Conservation (phyloP, 2,113 vertebrate species). For the Phylloscopus trochilus region DNA sequence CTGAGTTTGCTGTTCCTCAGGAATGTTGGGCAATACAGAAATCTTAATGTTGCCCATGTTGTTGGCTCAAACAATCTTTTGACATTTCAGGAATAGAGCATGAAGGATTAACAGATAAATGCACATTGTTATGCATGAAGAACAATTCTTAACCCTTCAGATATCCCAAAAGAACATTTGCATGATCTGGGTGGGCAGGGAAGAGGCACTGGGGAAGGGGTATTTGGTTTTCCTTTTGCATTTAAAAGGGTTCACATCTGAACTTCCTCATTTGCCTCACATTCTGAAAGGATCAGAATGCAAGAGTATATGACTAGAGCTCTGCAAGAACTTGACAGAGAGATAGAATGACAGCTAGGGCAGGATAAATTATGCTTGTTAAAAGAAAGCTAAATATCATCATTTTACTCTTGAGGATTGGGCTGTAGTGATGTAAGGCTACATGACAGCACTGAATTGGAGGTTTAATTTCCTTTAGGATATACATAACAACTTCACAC, state of each 20-base stretch:
- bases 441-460: background rate
- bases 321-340: background rate
- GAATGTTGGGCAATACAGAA: background rate
- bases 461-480: background rate
- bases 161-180: background rate
- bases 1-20: slow-evolving; percentile 37
- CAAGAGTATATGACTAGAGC: background rate
- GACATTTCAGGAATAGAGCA: slow-evolving; percentile 38
- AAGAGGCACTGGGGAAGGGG: background rate
- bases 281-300: background rate
- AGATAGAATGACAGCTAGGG: background rate
- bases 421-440: background rate
- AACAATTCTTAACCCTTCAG: slow-evolving; percentile 27
- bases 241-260: background rate
- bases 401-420: background rate
- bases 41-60: slow-evolving; percentile 20
- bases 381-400: background rate
- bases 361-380: background rate
- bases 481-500: background rate
- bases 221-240: background rate
- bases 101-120: slow-evolving; percentile 47
- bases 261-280: fast-evolving
- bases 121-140: background rate
- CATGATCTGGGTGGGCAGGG: background rate
- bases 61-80: slow-evolving; percentile 49